These are phyloP conservation scores for Campoplex nolae DNA, from an alignment of 2,888 invertebrate species.

Conservation along the genomic window DNA sequence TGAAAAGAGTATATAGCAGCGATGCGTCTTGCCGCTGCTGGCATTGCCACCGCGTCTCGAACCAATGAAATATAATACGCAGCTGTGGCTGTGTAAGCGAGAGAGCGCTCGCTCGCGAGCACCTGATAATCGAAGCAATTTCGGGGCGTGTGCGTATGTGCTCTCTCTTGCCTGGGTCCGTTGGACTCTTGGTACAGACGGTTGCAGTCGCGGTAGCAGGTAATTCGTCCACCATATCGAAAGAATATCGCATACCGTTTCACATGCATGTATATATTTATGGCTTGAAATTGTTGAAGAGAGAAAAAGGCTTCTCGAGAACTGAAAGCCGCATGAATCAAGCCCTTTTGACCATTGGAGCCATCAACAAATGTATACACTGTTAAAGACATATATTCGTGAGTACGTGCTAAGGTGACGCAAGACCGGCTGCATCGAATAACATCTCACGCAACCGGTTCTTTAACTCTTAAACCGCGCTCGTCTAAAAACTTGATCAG, in stretches of 20 bases:
- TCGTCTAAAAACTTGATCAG: neutral
- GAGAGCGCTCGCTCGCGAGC: conserved; percentile 52
- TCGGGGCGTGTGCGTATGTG: conserved; percentile 62
- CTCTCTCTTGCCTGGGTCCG: conserved; percentile 19
- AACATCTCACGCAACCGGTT: conserved; percentile 69
- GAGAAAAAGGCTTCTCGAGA: neutral
- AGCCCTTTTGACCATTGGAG: conserved; percentile 3
- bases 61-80: conserved; percentile 66
- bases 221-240: conserved; percentile 50
- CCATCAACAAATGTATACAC: conserved; percentile 26
- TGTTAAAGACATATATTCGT: conserved; percentile 24
- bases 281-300: neutral
- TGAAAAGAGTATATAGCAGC: conserved; percentile 12
- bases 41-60: conserved; percentile 46
- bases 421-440: conserved; percentile 52
- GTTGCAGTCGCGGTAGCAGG: conserved; percentile 45
- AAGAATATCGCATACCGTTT: conserved; percentile 25
- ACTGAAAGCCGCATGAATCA: neutral
- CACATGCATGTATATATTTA: neutral
- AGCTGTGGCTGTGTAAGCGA: conserved; percentile 57
- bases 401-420: conserved; percentile 43
- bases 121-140: conserved; percentile 70
- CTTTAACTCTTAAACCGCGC: conserved; percentile 17
- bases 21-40: conserved; percentile 25
- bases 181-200: conserved; percentile 30